A percentile compares a stretch with the other conserved stretches of the same genome.
Evolutionary conservation across 2,888 invertebrate genomes (phyloP).

Genomic region (Mesopsocus fuscifrons): DNA sequence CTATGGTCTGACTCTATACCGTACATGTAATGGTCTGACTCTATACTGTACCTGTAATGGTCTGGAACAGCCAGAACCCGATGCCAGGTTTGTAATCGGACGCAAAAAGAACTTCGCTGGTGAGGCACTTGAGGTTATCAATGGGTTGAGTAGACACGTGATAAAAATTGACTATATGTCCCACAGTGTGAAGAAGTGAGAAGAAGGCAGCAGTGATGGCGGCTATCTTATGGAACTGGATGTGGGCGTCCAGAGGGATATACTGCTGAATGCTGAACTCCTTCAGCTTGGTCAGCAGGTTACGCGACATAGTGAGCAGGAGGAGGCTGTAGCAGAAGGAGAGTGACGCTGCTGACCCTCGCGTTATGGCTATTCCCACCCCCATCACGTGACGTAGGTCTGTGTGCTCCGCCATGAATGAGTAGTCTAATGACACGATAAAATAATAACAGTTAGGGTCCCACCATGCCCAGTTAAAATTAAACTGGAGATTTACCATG

Average conservation of each 20-base stretch:
- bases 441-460: too few species aligned
- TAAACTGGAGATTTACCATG: too few species aligned
- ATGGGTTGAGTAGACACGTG: conserved; percentile 91
- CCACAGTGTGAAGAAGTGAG: conserved; percentile 77
- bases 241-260: conserved; percentile 62
- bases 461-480: too few species aligned
- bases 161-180: conserved; percentile 93
- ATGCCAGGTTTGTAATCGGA: conserved; percentile 90
- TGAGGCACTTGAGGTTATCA: conserved; percentile 78
- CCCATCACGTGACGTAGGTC: conserved; percentile 94
- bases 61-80: conserved; percentile 89
- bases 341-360: conserved; percentile 83
- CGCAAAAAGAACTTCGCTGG: conserved; percentile 82
- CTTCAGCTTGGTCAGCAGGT: conserved; percentile 79
- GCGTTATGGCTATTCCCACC: conserved; percentile 84
- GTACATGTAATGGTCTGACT: too few species aligned
- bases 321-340: conserved; percentile 89
- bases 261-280: conserved; percentile 36
- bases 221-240: conserved; percentile 93
- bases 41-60: conserved; percentile 57
- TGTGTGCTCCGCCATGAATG: conserved; percentile 90
- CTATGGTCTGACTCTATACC: too few species aligned
- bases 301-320: conserved; percentile 80
- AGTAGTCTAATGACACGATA: conserved; percentile 46
- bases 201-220: conserved; percentile 90